A percentile compares a stretch with the other conserved stretches of the same genome.
These are phyloP conservation scores for Pseudomyrmex gracilis DNA, from an alignment of 1,140 invertebrate genomes.

Conservation along the genomic window DNA sequence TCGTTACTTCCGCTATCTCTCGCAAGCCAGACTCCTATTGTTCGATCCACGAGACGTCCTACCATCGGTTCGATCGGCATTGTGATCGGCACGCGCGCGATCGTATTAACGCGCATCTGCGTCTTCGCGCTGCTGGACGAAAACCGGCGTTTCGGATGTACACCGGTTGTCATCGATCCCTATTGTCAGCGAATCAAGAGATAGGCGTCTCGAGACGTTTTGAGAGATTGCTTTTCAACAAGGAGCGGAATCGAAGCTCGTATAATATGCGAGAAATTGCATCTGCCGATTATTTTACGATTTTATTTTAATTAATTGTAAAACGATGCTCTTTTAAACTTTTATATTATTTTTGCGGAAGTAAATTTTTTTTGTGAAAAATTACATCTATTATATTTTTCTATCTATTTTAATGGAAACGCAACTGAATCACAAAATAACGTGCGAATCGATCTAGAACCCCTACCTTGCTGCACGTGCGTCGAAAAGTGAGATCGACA, in stretches of 20 bases:
- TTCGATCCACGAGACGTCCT: conserved; percentile 46
- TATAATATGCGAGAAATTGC: conserved; percentile 48
- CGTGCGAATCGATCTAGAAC: conserved; percentile 26
- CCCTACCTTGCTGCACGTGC: conserved; percentile 61
- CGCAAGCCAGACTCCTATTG: conserved; percentile 14
- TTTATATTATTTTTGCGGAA: neutral
- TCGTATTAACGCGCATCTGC: conserved; percentile 55
- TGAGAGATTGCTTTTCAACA: conserved; percentile 3
- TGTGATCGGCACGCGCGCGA: conserved; percentile 63
- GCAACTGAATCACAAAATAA: conserved; percentile 15
- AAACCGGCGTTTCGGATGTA: conserved; percentile 51
- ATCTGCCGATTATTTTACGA: conserved; percentile 44
- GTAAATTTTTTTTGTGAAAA: neutral
- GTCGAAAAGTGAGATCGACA: conserved; percentile 70
- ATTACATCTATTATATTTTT: neutral
- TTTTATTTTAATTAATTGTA: no score
- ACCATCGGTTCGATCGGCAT: conserved; percentile 44
- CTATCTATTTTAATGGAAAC: conserved; percentile 9
- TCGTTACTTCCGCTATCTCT: neutral
- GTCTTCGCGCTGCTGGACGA: conserved; percentile 19
- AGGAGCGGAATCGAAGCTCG: neutral
- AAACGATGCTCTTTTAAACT: conserved; percentile 35
- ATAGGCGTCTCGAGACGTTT: neutral
- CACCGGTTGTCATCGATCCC: conserved; percentile 66
- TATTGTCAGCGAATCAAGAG: conserved; percentile 56